These are phyloP conservation scores for Apostichopus californicus DNA, from an alignment of 35 echinoderm and acorn worm species.

Conservation along the genomic window DNA sequence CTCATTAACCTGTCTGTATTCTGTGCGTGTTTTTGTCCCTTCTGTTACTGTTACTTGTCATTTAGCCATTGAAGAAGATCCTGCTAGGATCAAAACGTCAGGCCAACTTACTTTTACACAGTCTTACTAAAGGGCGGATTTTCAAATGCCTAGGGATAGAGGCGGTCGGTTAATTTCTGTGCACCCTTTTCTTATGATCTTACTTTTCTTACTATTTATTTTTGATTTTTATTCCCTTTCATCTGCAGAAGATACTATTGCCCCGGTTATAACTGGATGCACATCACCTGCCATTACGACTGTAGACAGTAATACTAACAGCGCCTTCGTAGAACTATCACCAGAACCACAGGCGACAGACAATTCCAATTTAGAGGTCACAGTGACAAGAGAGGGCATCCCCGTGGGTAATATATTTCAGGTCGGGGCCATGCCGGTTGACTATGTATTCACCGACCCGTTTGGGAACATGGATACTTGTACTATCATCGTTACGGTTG, in stretches of 20 bases:
- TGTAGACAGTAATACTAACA: neutral
- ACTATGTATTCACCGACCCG: constrained; percentile 20
- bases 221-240: neutral
- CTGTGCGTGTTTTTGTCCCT: no score
- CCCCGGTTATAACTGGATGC: neutral
- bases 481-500: neutral
- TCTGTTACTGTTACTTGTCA: no score
- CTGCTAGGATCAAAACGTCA: no score
- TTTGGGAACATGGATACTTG: constrained; percentile 2
- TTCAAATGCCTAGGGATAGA: no score
- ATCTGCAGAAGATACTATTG: neutral
- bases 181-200: no score
- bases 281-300: neutral
- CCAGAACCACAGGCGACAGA: constrained; percentile 13
- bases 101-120: no score
- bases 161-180: no score
- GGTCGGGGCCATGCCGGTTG: neutral
- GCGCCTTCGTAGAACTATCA: neutral
- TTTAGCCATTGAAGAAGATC: no score
- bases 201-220: neutral
- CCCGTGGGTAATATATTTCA: neutral
- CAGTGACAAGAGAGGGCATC: neutral
- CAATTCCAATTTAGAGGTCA: neutral
- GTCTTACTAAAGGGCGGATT: no score
- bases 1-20: no score